Conservation (phyloP, 2,113 vertebrate genomes). For the Chaetops frenatus region DNA sequence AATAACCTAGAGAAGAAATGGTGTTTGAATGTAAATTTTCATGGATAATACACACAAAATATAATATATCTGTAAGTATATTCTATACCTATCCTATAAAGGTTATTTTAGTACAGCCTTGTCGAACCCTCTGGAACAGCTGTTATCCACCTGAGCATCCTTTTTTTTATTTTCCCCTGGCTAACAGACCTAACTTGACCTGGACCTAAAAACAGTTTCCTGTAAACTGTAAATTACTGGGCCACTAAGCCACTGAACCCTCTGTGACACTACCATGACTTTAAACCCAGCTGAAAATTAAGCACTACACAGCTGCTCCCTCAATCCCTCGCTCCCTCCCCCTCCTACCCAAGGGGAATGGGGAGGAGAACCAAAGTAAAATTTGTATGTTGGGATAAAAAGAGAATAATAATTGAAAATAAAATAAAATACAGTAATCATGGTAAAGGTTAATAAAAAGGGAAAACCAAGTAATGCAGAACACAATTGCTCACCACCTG, state of each 20-base stretch:
- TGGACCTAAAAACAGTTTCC: neutral
- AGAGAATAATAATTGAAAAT: neutral
- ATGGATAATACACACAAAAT: neutral
- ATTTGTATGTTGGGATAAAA: neutral
- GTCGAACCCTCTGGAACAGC: neutral
- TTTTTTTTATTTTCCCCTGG: neutral
- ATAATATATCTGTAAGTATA: neutral
- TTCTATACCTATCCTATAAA: neutral
- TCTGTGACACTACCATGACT: neutral
- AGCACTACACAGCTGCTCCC: neutral
- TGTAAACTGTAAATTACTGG: neutral
- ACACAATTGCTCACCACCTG: neutral
- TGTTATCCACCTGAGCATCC: neutral
- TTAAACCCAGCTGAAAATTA: neutral
- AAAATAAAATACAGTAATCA: neutral
- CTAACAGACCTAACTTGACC: neutral
- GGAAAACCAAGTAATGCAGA: neutral
- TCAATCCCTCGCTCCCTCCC: rapidly evolving
- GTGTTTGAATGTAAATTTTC: neutral
- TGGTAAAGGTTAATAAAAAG: neutral
- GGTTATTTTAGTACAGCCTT: neutral
- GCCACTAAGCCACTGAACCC: neutral
- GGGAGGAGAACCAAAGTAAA: neutral
- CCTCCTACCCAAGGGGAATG: neutral
- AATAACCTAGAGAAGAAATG: neutral